These are phyloP conservation scores for Leptopilina myrica DNA, from an alignment of 2,888 invertebrate genomes.

Conservation along the genomic window DNA sequence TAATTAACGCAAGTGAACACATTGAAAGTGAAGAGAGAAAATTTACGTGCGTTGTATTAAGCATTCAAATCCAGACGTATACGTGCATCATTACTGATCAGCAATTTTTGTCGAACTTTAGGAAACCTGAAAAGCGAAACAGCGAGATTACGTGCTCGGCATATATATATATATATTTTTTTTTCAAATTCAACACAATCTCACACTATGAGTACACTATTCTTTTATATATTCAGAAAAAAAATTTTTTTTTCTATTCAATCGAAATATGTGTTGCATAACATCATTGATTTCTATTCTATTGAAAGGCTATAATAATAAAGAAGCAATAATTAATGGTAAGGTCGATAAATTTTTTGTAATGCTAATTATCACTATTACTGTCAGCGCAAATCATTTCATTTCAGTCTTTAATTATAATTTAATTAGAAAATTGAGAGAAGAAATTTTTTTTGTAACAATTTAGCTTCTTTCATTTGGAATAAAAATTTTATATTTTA, in stretches of 20 bases:
- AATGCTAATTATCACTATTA: no score
- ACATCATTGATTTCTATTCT: neutral
- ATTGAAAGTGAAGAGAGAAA: slow-evolving; percentile 16
- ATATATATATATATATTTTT: neutral
- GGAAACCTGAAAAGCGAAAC: slow-evolving; percentile 20
- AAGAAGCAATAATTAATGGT: no score
- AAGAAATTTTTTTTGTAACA: no score
- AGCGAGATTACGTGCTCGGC: slow-evolving; percentile 26
- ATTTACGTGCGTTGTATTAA: slow-evolving; percentile 6
- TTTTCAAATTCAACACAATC: neutral
- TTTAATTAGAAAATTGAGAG: no score
- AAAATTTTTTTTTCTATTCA: neutral
- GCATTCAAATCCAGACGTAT: slow-evolving; percentile 23
- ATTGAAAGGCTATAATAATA: no score
- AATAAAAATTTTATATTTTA: no score
- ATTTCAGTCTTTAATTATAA: no score
- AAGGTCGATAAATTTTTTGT: no score
- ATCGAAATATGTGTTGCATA: neutral
- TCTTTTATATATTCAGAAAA: neutral
- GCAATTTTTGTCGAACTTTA: slow-evolving; percentile 25
- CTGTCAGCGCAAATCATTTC: no score
- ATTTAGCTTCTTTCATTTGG: no score
- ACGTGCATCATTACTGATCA: slow-evolving; percentile 16
- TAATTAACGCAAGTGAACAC: neutral
- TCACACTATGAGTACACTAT: neutral